These are phyloP conservation scores for Chamaea fasciata DNA, from an alignment of 2,113 vertebrate genomes.

Conservation along the genomic window DNA sequence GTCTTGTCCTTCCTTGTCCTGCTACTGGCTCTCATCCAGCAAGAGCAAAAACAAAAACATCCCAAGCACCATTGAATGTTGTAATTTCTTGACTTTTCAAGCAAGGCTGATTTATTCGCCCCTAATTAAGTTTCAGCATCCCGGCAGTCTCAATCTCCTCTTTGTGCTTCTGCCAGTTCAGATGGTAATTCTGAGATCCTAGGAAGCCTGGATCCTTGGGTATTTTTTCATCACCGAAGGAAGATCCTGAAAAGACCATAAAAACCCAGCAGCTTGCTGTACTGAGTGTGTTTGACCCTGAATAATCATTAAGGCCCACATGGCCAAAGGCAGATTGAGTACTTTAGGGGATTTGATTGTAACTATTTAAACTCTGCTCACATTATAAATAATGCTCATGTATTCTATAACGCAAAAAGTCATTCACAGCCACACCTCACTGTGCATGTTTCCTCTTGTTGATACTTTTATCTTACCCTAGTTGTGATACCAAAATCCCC, in stretches of 20 bases:
- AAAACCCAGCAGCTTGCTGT: not conserved
- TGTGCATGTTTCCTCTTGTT: not conserved
- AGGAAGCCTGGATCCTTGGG: not conserved
- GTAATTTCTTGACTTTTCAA: conserved; percentile 22
- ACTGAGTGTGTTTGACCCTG: not conserved
- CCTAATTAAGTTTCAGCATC: not conserved
- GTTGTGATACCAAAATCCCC: not conserved
- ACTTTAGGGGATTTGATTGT: not conserved
- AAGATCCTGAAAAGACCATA: not conserved
- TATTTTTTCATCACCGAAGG: not conserved
- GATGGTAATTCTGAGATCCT: not conserved
- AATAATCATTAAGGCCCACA: not conserved
- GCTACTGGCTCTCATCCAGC: not conserved
- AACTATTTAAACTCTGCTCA: not conserved
- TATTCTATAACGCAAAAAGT: not conserved
- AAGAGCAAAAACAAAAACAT: not conserved
- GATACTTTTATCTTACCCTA: not conserved
- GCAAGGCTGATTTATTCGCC: not conserved
- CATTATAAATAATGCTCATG: not conserved
- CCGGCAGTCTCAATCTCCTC: not conserved
- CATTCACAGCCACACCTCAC: not conserved
- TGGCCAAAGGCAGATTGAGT: not conserved
- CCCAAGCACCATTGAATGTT: not conserved
- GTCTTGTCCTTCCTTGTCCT: not conserved
- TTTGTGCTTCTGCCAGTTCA: not conserved